phyloP scores from a whole-genome alignment of 2,113 vertebrate genomes.

The Silurus asotus region DNA sequence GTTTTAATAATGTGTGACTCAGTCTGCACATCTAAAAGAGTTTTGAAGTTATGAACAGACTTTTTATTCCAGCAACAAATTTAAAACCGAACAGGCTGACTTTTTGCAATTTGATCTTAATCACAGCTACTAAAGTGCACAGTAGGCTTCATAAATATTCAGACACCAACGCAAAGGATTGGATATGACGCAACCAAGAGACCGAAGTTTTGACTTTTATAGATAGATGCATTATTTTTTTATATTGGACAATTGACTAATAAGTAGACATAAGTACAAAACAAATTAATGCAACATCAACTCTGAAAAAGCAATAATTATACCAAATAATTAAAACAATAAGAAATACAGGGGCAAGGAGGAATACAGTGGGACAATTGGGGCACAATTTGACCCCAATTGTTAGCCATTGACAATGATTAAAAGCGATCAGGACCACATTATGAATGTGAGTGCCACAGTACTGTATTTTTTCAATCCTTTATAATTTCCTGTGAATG shows the following conservation, averaged over 20 bases:
- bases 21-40: not conserved
- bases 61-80: not conserved
- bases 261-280: not conserved
- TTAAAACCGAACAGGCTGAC: not conserved
- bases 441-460: not conserved
- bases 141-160: not conserved
- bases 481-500: too few relatives aligned
- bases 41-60: not conserved
- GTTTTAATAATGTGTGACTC: constrained; percentile 9
- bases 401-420: not conserved
- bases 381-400: not conserved
- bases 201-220: not conserved
- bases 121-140: not conserved
- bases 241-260: not conserved
- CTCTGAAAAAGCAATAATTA: not conserved
- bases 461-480: too few relatives aligned
- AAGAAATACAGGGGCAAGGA: not conserved
- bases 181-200: not conserved
- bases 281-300: not conserved
- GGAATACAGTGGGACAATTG: not conserved
- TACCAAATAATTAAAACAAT: not conserved
- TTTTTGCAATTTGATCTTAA: not conserved
- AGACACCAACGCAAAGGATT: not conserved
- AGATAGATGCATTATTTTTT: too few relatives aligned
- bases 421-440: not conserved